Percentiles rank a stretch among this genome's conserved stretches.
These are phyloP conservation scores for Pterophyllum scalare DNA, from an alignment of 2,113 vertebrate genomes.

Conservation along the genomic window DNA sequence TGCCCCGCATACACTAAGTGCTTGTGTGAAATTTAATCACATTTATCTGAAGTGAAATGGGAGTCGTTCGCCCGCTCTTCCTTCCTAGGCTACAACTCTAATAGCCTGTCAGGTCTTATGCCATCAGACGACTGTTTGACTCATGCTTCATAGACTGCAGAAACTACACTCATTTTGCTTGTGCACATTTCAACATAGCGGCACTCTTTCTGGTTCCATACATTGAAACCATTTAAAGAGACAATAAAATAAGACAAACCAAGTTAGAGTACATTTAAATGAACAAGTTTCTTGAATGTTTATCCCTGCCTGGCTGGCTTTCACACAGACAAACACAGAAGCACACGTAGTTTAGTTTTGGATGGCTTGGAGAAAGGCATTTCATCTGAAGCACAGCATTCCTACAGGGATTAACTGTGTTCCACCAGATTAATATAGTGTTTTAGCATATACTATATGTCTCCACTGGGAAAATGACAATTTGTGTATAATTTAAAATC, in stretches of 20 bases:
- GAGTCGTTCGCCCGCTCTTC: slow-evolving; percentile 55
- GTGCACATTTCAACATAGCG: neutral
- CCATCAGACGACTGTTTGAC: slow-evolving; percentile 12
- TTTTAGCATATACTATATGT: neutral
- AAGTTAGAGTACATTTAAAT: neutral
- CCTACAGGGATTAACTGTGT: neutral
- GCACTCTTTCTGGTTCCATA: neutral
- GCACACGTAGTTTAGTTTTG: neutral
- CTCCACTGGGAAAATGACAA: neutral
- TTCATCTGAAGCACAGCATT: neutral
- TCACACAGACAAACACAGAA: neutral
- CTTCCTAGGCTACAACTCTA: slow-evolving; percentile 42
- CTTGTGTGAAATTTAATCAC: slow-evolving; percentile 70
- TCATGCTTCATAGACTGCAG: slow-evolving; percentile 24
- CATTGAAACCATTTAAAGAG: neutral
- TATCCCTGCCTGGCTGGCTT: neutral
- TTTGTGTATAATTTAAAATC: neutral
- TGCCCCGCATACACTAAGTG: slow-evolving; percentile 57
- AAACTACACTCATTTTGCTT: neutral
- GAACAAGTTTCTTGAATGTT: neutral
- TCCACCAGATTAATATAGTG: neutral
- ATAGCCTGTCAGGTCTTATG: slow-evolving; percentile 41
- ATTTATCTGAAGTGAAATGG: slow-evolving; percentile 64
- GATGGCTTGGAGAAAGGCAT: neutral
- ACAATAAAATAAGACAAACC: neutral